Conservation (phyloP, 2,113 vertebrate genomes). For the Diadophis punctatus region DNA sequence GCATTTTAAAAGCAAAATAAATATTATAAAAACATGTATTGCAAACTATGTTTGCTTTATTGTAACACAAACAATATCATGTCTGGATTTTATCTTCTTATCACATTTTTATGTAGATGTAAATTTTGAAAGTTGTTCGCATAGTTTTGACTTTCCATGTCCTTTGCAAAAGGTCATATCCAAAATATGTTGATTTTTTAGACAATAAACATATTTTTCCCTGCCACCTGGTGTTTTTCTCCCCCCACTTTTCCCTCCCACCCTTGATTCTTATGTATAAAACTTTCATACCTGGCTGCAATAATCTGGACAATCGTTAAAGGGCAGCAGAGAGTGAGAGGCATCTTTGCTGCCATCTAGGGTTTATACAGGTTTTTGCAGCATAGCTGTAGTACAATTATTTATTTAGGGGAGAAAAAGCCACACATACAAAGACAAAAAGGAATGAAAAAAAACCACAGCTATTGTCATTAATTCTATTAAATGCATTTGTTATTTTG, state of each 20-base stretch:
- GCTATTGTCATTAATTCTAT: constrained; percentile 53
- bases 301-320: neutral
- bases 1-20: neutral
- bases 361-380: neutral
- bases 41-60: neutral
- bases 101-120: neutral
- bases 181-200: neutral
- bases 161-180: neutral
- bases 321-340: neutral
- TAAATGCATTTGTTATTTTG: constrained; percentile 59
- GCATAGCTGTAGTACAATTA: neutral
- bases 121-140: neutral
- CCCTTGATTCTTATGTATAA: neutral
- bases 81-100: neutral
- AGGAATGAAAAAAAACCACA: neutral
- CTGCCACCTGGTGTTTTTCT: neutral
- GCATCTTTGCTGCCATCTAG: neutral
- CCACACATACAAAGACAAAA: neutral
- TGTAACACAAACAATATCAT: neutral
- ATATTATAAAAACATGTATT: neutral
- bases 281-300: neutral
- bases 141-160: neutral
- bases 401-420: neutral
- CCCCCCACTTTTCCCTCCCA: neutral
- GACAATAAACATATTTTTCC: neutral